phyloP scores from a whole-genome alignment of 2,888 invertebrate genomes.

The Pseudococcus jackbeardsleyi region DNA sequence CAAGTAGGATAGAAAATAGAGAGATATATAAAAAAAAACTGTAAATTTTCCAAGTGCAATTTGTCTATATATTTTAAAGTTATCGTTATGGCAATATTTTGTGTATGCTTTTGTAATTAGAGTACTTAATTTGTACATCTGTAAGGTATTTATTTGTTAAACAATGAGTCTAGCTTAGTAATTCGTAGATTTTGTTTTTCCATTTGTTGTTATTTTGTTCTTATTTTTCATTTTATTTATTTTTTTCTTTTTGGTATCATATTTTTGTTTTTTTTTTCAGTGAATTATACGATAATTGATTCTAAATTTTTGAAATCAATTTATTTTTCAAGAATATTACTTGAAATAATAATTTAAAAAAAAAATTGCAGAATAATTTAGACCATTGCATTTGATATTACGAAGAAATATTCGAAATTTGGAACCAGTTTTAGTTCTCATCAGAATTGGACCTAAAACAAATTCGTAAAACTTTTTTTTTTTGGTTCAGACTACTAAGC shows the following conservation, averaged over 20 bases:
- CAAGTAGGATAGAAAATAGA: slow-evolving; percentile 14
- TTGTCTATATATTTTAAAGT: slow-evolving; percentile 9
- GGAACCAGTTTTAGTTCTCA: too few species aligned
- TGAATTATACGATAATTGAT: background rate
- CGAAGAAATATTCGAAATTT: too few species aligned
- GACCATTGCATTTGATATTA: too few species aligned
- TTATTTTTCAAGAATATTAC: too few species aligned
- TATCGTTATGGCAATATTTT: background rate
- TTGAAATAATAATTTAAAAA: too few species aligned
- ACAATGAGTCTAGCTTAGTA: background rate
- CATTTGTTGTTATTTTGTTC: background rate
- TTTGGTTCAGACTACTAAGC: too few species aligned
- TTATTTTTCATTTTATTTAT: background rate
- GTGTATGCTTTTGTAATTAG: slow-evolving; percentile 1
- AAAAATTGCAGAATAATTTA: too few species aligned
- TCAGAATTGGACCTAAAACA: too few species aligned
- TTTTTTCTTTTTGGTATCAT: background rate
- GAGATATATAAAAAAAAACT: background rate
- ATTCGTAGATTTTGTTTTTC: slow-evolving; percentile 2
- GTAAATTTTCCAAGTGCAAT: slow-evolving; percentile 36
- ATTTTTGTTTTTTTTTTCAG: background rate
- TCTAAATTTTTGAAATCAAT: background rate
- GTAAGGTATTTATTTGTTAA: slow-evolving; percentile 2
- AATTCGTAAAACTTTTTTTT: too few species aligned
- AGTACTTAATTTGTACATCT: background rate